Evolutionary conservation across 1,140 invertebrate species (phyloP), one percentile per base, ranked within the genome.

Genomic region (Micrasema longulum): DNA sequence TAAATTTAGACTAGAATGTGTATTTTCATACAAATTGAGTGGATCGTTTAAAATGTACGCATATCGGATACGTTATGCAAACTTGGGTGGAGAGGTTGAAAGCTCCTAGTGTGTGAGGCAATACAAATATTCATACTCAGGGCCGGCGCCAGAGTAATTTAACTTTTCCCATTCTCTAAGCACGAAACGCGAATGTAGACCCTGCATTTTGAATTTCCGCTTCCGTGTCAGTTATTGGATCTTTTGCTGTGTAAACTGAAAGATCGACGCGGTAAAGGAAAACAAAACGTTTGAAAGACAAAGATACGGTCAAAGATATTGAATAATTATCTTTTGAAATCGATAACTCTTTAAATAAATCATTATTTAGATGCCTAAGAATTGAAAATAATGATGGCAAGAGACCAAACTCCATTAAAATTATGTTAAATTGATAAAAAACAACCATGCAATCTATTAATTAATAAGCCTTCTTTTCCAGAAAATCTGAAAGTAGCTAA

Each of bases 1-100:
- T n/a, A n/a, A n/a, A n/a, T n/a, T n/a, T n/a, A n/a, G n/a, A n/a
- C n/a, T n/a, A n/a, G n/a, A n/a, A n/a, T n/a, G n/a, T n/a, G n/a
- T n/a, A n/a, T n/a, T n/a, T n/a, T n/a, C n/a, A n/a, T n/a, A n/a
- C n/a, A n/a, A n/a, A n/a, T 5, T 22, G 38, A 36, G 35, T n/a
- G 41, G 26, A 66, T 65, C 41, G 53, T 75, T 75, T 75, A 75
- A 75, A 69, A 69, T 72, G 73, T 75, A 75, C 69, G 67, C 73
- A 70, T 67, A 70, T 70, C 68, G 55, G 55, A 66, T 69, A 47
- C 69, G 62, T 72, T 75, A 72, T 75, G 73, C 66, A 35, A 57
- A 57, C 26, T 31, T 52, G 11, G 1, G 20, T 18, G 48, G 48
- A 31, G 20, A 31, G 53, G 31, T 57, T 16, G 53, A 31, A 11